Percentiles rank a stretch among this genome's conserved stretches.
phyloP scores from a whole-genome alignment of 2,113 vertebrate genomes.

The Leptodactylus fuscus region DNA sequence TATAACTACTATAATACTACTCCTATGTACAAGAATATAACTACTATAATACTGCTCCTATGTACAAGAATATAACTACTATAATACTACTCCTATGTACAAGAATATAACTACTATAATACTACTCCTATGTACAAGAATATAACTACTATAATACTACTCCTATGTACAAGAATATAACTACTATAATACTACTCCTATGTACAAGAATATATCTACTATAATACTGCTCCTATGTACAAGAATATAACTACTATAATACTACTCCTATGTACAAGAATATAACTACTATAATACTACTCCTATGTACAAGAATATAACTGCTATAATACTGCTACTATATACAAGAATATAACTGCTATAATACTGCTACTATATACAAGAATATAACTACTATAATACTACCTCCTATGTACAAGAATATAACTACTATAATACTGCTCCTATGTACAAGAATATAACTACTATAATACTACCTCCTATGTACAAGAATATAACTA shows the following conservation, averaged over 20 bases:
- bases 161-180: neutral
- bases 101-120: slow-evolving; percentile 11
- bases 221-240: slow-evolving; percentile 3
- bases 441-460: too few relatives aligned
- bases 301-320: neutral
- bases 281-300: slow-evolving; percentile 12
- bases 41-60: neutral
- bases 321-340: slow-evolving; percentile 4
- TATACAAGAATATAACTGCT: slow-evolving; percentile 9
- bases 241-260: slow-evolving; percentile 19
- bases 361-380: neutral
- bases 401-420: neutral
- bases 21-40: slow-evolving; percentile 4
- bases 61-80: slow-evolving; percentile 8
- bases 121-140: slow-evolving; percentile 2
- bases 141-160: slow-evolving; percentile 12
- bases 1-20: slow-evolving; percentile 12
- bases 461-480: neutral
- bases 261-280: neutral
- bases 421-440: slow-evolving; percentile 7
- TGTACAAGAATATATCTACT: slow-evolving; percentile 5
- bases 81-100: neutral
- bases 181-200: neutral
- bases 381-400: slow-evolving; percentile 13
- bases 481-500: neutral